Percentiles rank a stretch among this genome's conserved stretches.
These are phyloP conservation scores for Coenonympha glycerion DNA, from an alignment of 2,888 invertebrate species.

Conservation along the genomic window DNA sequence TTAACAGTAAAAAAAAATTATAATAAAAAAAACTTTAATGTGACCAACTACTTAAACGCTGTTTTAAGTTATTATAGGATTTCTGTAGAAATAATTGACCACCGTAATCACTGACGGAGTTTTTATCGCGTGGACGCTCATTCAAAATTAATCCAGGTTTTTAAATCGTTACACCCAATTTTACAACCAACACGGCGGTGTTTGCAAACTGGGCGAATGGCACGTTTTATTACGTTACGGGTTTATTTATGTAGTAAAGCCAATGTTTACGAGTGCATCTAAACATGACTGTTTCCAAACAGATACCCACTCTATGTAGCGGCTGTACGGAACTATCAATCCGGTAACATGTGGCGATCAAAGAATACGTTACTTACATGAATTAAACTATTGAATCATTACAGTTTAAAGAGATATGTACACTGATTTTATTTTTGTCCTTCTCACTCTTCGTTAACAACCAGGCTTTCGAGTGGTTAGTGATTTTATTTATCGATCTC, in stretches of 20 bases:
- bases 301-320: constrained; percentile 17
- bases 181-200: constrained; percentile 8
- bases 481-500: too few relatives aligned
- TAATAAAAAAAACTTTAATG: too few relatives aligned
- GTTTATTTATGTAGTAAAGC: constrained; percentile 30
- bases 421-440: too few relatives aligned
- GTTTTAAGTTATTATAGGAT: too few relatives aligned
- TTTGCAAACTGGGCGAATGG: constrained; percentile 23
- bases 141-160: background rate
- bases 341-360: constrained; percentile 11
- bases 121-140: too few relatives aligned
- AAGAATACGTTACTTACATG: constrained; percentile 8
- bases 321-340: constrained; percentile 26
- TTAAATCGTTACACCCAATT: constrained; percentile 1
- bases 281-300: constrained; percentile 28
- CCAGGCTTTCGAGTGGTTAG: too few relatives aligned
- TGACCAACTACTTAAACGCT: too few relatives aligned
- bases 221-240: constrained; percentile 28
- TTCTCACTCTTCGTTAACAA: too few relatives aligned
- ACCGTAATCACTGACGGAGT: too few relatives aligned
- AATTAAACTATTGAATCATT: background rate
- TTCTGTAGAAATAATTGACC: too few relatives aligned
- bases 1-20: background rate
- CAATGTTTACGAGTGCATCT: constrained; percentile 27
- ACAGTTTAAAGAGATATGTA: too few relatives aligned